Base-by-base conservation (phyloP, 2,888 invertebrate genomes). In the Sinodicranocentrus sp. region DNA sequence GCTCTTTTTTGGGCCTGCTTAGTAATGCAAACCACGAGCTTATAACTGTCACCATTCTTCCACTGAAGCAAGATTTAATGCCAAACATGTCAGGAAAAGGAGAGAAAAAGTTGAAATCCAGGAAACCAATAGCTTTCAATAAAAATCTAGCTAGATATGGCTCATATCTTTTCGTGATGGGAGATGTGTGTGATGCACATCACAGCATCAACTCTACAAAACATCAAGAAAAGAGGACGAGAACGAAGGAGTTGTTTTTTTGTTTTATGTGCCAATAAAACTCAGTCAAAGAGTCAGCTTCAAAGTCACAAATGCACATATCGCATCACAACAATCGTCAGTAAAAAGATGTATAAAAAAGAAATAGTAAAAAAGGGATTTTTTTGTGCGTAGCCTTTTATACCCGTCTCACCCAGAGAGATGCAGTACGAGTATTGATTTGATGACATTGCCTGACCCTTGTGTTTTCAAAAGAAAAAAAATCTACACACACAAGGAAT, bases 221-320 rank as follows among this genome's bases (percentile, higher is more conserved):
- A n/a, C 48, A 57, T 21, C 21, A 70, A 43, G 17, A 57, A 33
- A 71, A 57, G 23, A 28, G 23, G 21, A 63, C n/a, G 17, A 63
- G 63, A 63, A n/a, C n/a, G n/a, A n/a, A 63, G 23, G 21, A 67
- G 52, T 67, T 59, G 44, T 68, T 59, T 77, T n/a, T 70, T 59
- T 59, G 54, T 68, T 77, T 77, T 77, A 77, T 77, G 59, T 68
- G 77, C 68, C 61, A 77, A 77, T 77, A 77, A 77, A 77, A 77
- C 59, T 70, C 77, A 77, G 68, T 77, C 59, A 77, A 61, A 76
- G 68, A 77, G 68, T 68, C 68, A 77, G 68, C 25, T 67, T 52
- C 75, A 75, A 75, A 33, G 17, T 48, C 5, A 48, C 63, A 76
- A 76, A 33, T 76, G 76, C 67, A 67, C 59, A 39, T n/a, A n/a